A percentile compares a stretch with the other conserved stretches of the same genome.
phyloP scores from a whole-genome alignment of 2,797 vertebrate genomes.

The Lerista edwardsae region DNA sequence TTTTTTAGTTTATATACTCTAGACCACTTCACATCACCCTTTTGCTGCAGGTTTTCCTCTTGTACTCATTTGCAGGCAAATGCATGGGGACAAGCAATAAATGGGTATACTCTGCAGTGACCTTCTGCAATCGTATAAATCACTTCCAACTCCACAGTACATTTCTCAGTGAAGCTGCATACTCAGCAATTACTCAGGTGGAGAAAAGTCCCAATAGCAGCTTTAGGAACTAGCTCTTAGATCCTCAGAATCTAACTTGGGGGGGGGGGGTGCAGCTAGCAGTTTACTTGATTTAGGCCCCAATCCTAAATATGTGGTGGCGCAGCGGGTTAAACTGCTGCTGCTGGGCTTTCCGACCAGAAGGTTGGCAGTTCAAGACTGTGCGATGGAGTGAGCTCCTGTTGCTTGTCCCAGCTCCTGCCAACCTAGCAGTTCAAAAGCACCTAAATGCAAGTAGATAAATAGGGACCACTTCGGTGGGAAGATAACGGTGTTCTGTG shows the following conservation, averaged over 20 bases:
- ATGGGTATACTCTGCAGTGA: not conserved
- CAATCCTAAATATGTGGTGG: too few species aligned
- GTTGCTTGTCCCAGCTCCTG: too few species aligned
- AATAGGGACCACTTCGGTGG: too few species aligned
- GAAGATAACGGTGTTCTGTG: too few species aligned
- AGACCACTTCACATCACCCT: not conserved
- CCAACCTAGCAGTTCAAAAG: too few species aligned
- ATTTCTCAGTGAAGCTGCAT: not conserved
- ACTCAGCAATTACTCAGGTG: not conserved
- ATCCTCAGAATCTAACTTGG: not conserved
- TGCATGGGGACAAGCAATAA: not conserved
- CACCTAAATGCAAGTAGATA: too few species aligned
- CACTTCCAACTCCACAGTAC: not conserved
- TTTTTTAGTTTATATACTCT: too few species aligned
- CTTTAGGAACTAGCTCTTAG: not conserved
- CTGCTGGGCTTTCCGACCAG: too few species aligned
- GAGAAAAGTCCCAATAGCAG: not conserved
- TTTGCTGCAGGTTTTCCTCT: not conserved
- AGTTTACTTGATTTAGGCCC: too few species aligned
- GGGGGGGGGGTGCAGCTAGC: not conserved
- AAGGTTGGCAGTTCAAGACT: too few species aligned
- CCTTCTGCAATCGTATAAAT: not conserved
- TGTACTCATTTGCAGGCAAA: not conserved
- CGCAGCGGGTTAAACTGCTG: too few species aligned
- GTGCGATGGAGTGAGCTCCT: too few species aligned